phyloP scores from a whole-genome alignment of 2,888 invertebrate genomes.

The Tanypteryx hageni region DNA sequence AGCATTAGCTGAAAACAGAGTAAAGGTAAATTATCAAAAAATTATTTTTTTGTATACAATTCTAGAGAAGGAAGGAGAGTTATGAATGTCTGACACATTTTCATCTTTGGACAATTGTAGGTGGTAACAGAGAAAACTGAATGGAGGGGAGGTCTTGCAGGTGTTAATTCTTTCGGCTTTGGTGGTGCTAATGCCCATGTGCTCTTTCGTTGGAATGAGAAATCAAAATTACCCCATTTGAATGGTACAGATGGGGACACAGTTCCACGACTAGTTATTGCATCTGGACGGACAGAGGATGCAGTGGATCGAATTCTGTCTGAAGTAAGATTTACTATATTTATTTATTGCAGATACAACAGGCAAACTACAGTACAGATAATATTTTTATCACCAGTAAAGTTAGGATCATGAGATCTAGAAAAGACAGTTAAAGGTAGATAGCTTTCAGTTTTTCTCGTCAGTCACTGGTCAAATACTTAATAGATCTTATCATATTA shows the following conservation, averaged over 20 bases:
- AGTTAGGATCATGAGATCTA: too few relatives aligned
- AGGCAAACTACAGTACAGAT: too few relatives aligned
- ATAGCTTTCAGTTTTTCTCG: too few relatives aligned
- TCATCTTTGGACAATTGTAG: slow-evolving; percentile 72
- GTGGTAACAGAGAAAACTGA: slow-evolving; percentile 86
- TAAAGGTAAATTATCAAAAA: slow-evolving; percentile 68
- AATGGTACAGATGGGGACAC: slow-evolving; percentile 81
- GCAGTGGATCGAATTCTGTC: slow-evolving; percentile 82
- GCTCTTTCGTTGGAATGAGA: slow-evolving; percentile 80
- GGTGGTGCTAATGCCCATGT: slow-evolving; percentile 92
- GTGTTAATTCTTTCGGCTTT: slow-evolving; percentile 95
- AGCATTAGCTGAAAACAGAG: slow-evolving; percentile 80
- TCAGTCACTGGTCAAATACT: too few relatives aligned
- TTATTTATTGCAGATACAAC: too few relatives aligned
- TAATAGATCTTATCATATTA: too few relatives aligned
- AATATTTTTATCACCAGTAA: too few relatives aligned
- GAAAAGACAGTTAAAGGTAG: too few relatives aligned
- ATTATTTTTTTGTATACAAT: not conserved
- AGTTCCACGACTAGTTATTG: slow-evolving; percentile 84
- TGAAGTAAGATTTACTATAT: slow-evolving; percentile 75
- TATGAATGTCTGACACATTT: not conserved
- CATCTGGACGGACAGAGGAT: slow-evolving; percentile 88
- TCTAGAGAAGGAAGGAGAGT: too few relatives aligned
- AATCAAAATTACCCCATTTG: slow-evolving; percentile 78
- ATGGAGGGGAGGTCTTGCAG: slow-evolving; percentile 86